Evolutionary conservation across 2,888 invertebrate genomes (phyloP).

Genomic region (Drosophila borborema): DNA sequence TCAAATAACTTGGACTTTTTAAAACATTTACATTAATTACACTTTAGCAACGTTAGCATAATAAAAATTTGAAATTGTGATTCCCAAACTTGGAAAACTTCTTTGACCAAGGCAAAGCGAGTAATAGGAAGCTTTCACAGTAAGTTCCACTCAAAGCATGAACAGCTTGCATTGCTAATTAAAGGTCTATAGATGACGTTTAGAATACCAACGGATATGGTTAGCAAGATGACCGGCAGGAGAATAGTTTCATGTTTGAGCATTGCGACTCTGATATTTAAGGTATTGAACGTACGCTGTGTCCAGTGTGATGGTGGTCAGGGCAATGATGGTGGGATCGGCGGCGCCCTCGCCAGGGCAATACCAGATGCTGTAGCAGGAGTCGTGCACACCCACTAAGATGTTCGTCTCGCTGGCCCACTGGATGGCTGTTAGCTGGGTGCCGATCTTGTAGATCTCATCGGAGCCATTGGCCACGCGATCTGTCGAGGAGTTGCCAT

Average conservation of each 20-base stretch:
- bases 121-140: background rate
- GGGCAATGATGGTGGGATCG: constrained; percentile 89
- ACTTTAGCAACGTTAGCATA: background rate
- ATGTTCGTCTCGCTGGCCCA: constrained; percentile 92
- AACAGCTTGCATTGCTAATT: background rate
- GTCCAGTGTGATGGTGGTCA: constrained; percentile 87
- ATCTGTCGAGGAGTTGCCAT: constrained; percentile 34
- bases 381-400: constrained; percentile 91
- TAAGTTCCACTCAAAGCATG: background rate
- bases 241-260: background rate
- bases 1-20: background rate
- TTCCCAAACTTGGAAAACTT: background rate
- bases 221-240: background rate
- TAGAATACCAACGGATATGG: background rate
- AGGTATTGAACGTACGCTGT: constrained; percentile 80
- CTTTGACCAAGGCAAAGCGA: background rate
- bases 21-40: background rate
- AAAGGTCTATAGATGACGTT: background rate
- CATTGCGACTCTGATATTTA: background rate
- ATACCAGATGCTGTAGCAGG: constrained; percentile 92
- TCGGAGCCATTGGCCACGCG: constrained; percentile 45
- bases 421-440: constrained; percentile 86
- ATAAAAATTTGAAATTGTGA: background rate
- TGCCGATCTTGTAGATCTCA: constrained; percentile 84
- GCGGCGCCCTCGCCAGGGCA: constrained; percentile 91